phyloP scores from a whole-genome alignment of 2,888 invertebrate genomes.

The Clostera curtula region DNA sequence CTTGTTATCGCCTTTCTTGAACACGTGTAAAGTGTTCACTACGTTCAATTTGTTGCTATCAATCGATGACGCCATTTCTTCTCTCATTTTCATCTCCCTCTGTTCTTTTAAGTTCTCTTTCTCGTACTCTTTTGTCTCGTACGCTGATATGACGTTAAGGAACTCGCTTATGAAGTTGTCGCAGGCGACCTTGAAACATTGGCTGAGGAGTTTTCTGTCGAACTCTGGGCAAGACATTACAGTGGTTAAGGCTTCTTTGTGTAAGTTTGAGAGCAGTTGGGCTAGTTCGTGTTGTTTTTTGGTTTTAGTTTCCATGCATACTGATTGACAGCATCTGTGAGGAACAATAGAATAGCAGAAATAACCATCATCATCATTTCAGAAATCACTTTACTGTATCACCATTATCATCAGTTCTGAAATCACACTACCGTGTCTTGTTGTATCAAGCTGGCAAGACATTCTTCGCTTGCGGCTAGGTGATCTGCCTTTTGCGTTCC shows the following conservation, averaged over 20 bases:
- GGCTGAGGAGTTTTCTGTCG: slow-evolving; percentile 63
- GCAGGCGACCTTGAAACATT: slow-evolving; percentile 67
- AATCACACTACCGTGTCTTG: too few species aligned
- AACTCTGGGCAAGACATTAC: slow-evolving; percentile 66
- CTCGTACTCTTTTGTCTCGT: slow-evolving; percentile 53
- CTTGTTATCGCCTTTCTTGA: slow-evolving; percentile 57
- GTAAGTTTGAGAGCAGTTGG: slow-evolving; percentile 40
- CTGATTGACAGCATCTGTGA: slow-evolving; percentile 56
- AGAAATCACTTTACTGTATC: too few species aligned
- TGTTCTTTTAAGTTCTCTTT: slow-evolving; percentile 43
- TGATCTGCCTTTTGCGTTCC: too few species aligned
- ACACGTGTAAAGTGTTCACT: slow-evolving; percentile 55
- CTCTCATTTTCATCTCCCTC: slow-evolving; percentile 37
- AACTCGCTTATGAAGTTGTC: slow-evolving; percentile 62
- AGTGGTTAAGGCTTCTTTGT: slow-evolving; percentile 52
- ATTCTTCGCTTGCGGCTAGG: too few species aligned
- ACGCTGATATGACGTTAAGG: slow-evolving; percentile 38
- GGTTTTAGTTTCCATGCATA: slow-evolving; percentile 36
- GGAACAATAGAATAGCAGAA: slow-evolving; percentile 4
- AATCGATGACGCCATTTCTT: slow-evolving; percentile 52
- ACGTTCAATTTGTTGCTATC: slow-evolving; percentile 64
- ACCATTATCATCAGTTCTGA: too few species aligned
- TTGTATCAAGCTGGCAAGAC: too few species aligned
- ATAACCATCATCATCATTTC: too few species aligned
- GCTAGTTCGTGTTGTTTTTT: slow-evolving; percentile 52